A percentile compares a stretch with the other conserved stretches of the same genome.
These are phyloP conservation scores for Oryzias celebensis DNA, from an alignment of 2,113 vertebrate genomes.

Conservation along the genomic window DNA sequence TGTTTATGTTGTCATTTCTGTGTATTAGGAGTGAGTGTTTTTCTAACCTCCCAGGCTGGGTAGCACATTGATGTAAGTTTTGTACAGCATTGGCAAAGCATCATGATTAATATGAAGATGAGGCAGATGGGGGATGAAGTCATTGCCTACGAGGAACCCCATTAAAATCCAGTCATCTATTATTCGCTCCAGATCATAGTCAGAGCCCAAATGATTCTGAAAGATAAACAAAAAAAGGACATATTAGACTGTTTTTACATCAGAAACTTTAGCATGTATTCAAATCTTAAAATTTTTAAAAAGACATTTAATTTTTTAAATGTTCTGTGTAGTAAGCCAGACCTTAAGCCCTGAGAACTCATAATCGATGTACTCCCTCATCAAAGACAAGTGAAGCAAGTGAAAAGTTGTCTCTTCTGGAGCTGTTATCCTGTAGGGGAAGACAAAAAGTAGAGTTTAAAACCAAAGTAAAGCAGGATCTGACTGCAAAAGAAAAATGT, in stretches of 20 bases:
- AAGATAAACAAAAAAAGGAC: constrained; percentile 7
- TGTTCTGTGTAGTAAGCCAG: neutral
- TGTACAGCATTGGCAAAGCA: constrained; percentile 93
- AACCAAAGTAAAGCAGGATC: neutral
- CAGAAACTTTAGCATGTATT: neutral
- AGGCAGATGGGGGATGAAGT: constrained; percentile 99
- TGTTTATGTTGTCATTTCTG: neutral
- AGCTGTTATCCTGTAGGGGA: constrained; percentile 84
- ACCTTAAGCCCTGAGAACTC: constrained; percentile 94
- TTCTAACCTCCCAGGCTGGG: constrained; percentile 89
- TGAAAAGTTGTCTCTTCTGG: constrained; percentile 99
- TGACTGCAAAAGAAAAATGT: neutral
- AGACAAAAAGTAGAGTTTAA: neutral
- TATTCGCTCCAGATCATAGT: constrained; percentile 94
- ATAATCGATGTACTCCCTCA: constrained; percentile 98
- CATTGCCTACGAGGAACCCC: constrained; percentile 98
- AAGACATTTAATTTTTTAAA: constrained; percentile 63
- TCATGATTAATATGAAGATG: constrained; percentile 98
- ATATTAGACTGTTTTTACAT: accelerated
- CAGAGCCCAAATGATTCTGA: constrained; percentile 86
- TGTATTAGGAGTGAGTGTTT: neutral
- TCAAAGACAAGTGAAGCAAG: constrained; percentile 94
- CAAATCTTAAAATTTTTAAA: neutral
- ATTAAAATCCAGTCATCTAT: constrained; percentile 99
- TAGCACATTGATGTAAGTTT: constrained; percentile 90